Percentiles rank a stretch among this genome's conserved stretches.
Evolutionary conservation across 2,113 vertebrate genomes (phyloP).

Genomic region (Ciconia maguari): DNA sequence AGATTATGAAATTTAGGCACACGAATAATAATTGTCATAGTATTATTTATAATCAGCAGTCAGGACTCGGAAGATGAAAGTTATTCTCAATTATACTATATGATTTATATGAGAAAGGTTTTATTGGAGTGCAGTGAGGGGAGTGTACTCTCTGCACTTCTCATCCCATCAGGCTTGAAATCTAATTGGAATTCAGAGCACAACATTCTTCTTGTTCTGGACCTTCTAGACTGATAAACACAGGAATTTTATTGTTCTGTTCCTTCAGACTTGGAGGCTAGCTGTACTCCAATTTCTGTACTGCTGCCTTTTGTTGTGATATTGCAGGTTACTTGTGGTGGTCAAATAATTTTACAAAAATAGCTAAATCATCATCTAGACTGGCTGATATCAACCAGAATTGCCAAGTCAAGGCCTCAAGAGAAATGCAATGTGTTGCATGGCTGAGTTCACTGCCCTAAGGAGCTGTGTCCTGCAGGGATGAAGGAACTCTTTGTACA

Average conservation of each 20-base stretch:
- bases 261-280: neutral
- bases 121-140: neutral
- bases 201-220: neutral
- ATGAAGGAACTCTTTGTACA: neutral
- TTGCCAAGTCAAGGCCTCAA: neutral
- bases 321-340: neutral
- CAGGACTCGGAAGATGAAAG: neutral
- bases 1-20: neutral
- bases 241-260: neutral
- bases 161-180: neutral
- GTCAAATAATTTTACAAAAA: neutral
- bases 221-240: neutral
- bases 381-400: neutral
- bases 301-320: neutral
- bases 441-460: rapidly evolving
- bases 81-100: neutral
- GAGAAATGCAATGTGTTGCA: neutral
- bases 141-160: neutral
- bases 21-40: neutral
- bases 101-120: neutral
- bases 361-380: neutral
- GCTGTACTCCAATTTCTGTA: neutral
- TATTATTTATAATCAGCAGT: neutral
- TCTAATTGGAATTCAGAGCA: neutral
- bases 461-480: neutral